phyloP scores from a whole-genome alignment of 2,888 invertebrate genomes.

The Lepidocyrtinus sp. region DNA sequence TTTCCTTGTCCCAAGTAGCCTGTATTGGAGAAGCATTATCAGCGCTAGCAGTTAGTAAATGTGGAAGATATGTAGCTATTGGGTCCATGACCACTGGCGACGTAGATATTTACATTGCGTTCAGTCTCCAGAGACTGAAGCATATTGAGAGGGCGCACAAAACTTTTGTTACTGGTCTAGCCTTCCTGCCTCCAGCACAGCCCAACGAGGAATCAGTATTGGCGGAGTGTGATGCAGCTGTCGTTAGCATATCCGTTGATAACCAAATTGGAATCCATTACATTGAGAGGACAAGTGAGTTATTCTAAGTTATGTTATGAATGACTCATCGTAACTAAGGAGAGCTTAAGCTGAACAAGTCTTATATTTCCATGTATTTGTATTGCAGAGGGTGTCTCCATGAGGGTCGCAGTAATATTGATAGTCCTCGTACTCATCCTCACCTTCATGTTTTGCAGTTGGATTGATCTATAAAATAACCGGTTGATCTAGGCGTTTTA shows the following conservation, averaged over 20 bases:
- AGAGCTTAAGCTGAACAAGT: too few relatives aligned
- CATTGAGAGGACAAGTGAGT: conserved; percentile 85
- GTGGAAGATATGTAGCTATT: conserved; percentile 92
- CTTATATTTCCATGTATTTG: conserved; percentile 14
- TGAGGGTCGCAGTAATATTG: conserved; percentile 84
- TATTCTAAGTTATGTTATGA: conserved; percentile 12
- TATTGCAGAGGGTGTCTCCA: conserved; percentile 83
- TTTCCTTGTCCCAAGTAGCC: conserved; percentile 75
- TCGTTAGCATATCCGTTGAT: conserved; percentile 96
- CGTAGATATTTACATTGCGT: conserved; percentile 91
- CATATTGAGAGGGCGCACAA: conserved; percentile 90
- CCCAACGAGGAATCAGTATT: conserved; percentile 70
- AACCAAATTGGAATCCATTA: conserved; percentile 93
- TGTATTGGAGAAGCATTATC: conserved; percentile 84
- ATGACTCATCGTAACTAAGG: too few relatives aligned
- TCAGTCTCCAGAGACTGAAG: conserved; percentile 91
- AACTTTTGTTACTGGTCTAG: conserved; percentile 97
- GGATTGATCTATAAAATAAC: conserved; percentile 79
- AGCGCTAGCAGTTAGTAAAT: conserved; percentile 89
- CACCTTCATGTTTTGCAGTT: conserved; percentile 87
- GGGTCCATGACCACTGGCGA: conserved; percentile 96
- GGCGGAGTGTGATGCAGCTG: conserved; percentile 81
- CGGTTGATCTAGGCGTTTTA: background rate
- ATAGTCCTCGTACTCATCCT: conserved; percentile 84
- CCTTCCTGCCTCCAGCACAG: conserved; percentile 84